phyloP scores from a whole-genome alignment of 2,797 vertebrate genomes.

The Platalea minor region DNA sequence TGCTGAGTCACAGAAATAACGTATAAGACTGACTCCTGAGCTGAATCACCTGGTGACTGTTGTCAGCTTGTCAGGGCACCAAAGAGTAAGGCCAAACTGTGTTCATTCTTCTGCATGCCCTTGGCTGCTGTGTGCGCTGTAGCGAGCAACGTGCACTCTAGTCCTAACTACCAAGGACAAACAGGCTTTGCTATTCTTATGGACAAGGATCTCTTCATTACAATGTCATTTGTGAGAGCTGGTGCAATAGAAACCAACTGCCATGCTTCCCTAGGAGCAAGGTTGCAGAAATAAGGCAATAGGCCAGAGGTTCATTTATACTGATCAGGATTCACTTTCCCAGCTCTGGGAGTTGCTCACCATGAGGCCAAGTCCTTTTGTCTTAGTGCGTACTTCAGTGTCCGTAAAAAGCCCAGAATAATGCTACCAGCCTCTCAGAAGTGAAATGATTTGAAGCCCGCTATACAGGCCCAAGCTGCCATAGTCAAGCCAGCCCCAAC shows the following conservation, averaged over 20 bases:
- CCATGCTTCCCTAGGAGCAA: not conserved
- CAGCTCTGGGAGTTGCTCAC: not conserved
- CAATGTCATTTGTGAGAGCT: not conserved
- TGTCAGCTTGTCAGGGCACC: not conserved
- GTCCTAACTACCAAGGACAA: not conserved
- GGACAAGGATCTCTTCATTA: not conserved
- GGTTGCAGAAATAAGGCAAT: not conserved
- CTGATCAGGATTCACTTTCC: not conserved
- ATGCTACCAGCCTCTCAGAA: not conserved
- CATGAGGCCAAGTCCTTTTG: not conserved
- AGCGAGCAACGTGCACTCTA: not conserved
- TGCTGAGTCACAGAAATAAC: not conserved
- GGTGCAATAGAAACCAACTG: not conserved
- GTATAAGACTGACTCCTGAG: not conserved
- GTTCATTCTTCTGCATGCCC: not conserved
- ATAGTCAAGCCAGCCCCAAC: not conserved
- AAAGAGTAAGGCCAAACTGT: not conserved
- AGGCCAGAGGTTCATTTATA: not conserved
- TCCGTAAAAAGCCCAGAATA: not conserved
- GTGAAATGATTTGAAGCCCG: not conserved
- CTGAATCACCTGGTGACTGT: not conserved
- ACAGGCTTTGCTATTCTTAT: not conserved
- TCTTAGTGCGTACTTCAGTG: not conserved
- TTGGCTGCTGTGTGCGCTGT: not conserved
- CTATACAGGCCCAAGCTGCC: not conserved